A percentile compares a stretch with the other conserved stretches of the same genome.
Evolutionary conservation across 1,140 invertebrate genomes (phyloP).

Genomic region (Epicauta chinensis): DNA sequence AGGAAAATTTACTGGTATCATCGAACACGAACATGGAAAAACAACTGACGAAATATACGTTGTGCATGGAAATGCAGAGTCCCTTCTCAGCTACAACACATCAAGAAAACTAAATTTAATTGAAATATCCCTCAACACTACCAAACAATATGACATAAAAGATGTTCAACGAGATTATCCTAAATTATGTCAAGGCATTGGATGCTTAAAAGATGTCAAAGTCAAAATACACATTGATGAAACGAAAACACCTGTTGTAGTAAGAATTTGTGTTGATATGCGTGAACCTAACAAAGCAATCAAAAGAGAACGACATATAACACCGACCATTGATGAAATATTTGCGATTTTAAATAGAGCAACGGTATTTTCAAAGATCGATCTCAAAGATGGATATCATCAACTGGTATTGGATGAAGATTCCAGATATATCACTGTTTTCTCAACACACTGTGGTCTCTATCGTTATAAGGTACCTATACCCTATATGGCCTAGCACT

Average conservation of each 20-base stretch:
- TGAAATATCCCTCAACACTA: background rate
- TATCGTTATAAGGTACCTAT: slow-evolving; percentile 35
- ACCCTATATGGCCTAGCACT: too few relatives aligned
- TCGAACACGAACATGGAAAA: background rate
- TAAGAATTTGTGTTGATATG: slow-evolving; percentile 41
- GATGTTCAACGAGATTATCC: background rate
- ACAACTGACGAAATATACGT: background rate
- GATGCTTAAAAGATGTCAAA: slow-evolving; percentile 1
- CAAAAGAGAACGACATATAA: slow-evolving; percentile 33
- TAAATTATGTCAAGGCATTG: background rate
- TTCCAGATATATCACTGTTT: slow-evolving; percentile 38
- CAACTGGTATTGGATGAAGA: slow-evolving; percentile 21
- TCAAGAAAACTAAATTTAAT: slow-evolving; percentile 1
- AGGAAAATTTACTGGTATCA: background rate
- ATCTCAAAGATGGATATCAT: slow-evolving; percentile 15
- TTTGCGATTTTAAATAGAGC: slow-evolving; percentile 28
- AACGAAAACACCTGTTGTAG: background rate
- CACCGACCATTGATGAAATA: slow-evolving; percentile 36
- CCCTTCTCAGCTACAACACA: background rate
- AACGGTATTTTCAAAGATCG: slow-evolving; percentile 17
- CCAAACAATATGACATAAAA: background rate
- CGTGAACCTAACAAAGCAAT: slow-evolving; percentile 38
- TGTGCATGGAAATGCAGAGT: background rate
- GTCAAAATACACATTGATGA: slow-evolving; percentile 3
- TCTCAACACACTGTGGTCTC: slow-evolving; percentile 36